Base-by-base conservation (phyloP, 2,888 invertebrate species). In the Salticus scenicus region DNA sequence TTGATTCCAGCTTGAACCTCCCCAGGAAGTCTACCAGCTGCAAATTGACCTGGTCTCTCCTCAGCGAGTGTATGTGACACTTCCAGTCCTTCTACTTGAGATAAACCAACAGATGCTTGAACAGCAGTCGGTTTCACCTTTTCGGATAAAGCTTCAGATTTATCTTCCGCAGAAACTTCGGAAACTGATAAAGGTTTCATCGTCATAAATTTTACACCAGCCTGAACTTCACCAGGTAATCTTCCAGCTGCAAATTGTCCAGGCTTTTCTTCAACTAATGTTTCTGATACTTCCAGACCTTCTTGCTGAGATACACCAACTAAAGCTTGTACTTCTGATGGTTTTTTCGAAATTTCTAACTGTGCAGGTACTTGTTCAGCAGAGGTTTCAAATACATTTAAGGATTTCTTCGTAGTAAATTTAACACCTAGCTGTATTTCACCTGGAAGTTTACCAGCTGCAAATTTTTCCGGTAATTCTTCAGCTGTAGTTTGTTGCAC, bases 151-250 rank as follows among this genome's bases (percentile, higher is more conserved):
- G 76, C 70, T 69, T 79, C 85, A 24, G 84, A 66, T n/a, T 42
- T 71, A n/a, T 84, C 88, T 42, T 88, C 88, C 1, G 76, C 64
- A 28, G 75, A 84, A 8, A 89, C 76, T 83, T 89, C 89, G 42
- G 87, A 83, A 12, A 89, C 82, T 12, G 77, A 73, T 27, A 89
- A 17, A 14, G 88, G 84, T 66, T 89, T 82, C 51, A 84, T 78
- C 4, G 85, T 85, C 1, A 70, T 83, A 30, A 74, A 72, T 64
- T 94, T 92, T 87, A 93, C 92, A 66, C 92, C 92, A 31, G 93
- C 92, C 24, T 91, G 90, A 28, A 92, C 91, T 66, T 90, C 90
- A 85, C 92, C 91, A 5, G 92, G 91, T 90, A 82, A 27, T 70
- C 51, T 67, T 31, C 85, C 88, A n/a, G 88, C 57, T 7, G 72